These are phyloP conservation scores for Hiodon alosoides DNA, from an alignment of 2,113 vertebrate species.

Conservation along the genomic window DNA sequence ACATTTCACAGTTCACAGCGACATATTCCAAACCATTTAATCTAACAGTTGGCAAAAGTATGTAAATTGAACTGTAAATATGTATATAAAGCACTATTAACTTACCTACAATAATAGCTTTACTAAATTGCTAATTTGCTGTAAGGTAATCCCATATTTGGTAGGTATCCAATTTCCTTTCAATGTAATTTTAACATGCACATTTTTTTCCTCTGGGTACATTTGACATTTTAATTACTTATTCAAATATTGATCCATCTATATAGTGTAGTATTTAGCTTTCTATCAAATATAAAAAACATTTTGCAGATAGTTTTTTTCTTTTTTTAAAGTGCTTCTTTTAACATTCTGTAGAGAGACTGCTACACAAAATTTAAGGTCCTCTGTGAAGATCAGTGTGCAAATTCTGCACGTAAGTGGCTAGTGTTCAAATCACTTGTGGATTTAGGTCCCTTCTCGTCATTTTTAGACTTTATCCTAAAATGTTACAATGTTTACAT, in stretches of 20 bases:
- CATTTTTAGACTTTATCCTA: conserved; percentile 37
- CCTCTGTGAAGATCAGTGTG: conserved; percentile 23
- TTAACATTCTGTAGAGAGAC: conserved; percentile 31
- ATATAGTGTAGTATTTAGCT: conserved; percentile 7
- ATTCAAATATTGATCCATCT: conserved; percentile 19
- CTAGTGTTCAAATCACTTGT: conserved; percentile 34
- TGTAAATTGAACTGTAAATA: conserved; percentile 16
- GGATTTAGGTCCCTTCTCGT: conserved; percentile 30
- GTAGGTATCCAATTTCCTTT: background rate
- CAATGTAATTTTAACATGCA: conserved; percentile 17
- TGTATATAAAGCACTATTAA: conserved; percentile 15
- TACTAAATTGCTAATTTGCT: conserved; percentile 7
- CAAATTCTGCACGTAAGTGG: conserved; percentile 11
- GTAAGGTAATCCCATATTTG: conserved; percentile 9
- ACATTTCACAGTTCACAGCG: conserved; percentile 15
- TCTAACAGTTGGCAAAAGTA: conserved; percentile 9
- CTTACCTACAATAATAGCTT: conserved; percentile 7
- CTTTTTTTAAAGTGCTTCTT: conserved; percentile 19
- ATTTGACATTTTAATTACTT: conserved; percentile 3
- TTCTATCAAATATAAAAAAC: background rate
- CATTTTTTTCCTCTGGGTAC: conserved; percentile 7
- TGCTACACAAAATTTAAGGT: conserved; percentile 15
- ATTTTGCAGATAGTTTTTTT: conserved; percentile 23
- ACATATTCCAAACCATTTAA: conserved; percentile 18
- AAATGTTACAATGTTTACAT: conserved; percentile 30